A percentile compares a stretch with the other conserved stretches of the same genome.
Evolutionary conservation across 2,113 vertebrate genomes (phyloP).

Genomic region (Muntiacus muntjak): DNA sequence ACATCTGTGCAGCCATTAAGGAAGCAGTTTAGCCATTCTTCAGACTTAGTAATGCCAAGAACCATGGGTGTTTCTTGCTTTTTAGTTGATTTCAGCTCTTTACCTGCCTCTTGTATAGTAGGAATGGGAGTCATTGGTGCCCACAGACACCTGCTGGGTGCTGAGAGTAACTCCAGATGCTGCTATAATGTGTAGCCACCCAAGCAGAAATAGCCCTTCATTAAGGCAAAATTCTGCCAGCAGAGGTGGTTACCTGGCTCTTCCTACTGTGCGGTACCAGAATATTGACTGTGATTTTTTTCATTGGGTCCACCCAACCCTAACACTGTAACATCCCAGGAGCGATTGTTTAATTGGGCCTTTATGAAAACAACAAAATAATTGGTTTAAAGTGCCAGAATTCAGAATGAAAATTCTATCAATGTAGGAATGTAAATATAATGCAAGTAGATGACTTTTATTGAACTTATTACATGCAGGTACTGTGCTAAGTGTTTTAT

Average conservation of each 20-base stretch:
- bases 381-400: not conserved
- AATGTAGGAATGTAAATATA: not conserved
- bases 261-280: conserved; percentile 25
- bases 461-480: not conserved
- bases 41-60: conserved; percentile 19
- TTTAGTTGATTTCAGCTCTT: conserved; percentile 33
- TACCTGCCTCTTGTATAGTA: not conserved
- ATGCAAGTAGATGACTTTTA: not conserved
- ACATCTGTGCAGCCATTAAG: not conserved
- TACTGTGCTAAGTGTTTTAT: not conserved
- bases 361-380: conserved; percentile 21
- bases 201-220: conserved; percentile 60
- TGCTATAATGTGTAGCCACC: conserved; percentile 14
- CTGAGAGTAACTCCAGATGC: conserved; percentile 56
- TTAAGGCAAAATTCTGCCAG: conserved; percentile 59
- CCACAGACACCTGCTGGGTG: conserved; percentile 17
- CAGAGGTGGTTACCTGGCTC: conserved; percentile 54
- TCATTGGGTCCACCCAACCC: not conserved
- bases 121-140: conserved; percentile 34
- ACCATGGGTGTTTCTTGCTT: not conserved
- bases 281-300: not conserved
- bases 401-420: conserved; percentile 1
- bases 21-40: conserved; percentile 10
- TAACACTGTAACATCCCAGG: not conserved
- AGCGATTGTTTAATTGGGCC: not conserved